A percentile compares a stretch with the other conserved stretches of the same genome.
Evolutionary conservation across 2,888 invertebrate genomes (phyloP).

Genomic region (Philereme vetulata): DNA sequence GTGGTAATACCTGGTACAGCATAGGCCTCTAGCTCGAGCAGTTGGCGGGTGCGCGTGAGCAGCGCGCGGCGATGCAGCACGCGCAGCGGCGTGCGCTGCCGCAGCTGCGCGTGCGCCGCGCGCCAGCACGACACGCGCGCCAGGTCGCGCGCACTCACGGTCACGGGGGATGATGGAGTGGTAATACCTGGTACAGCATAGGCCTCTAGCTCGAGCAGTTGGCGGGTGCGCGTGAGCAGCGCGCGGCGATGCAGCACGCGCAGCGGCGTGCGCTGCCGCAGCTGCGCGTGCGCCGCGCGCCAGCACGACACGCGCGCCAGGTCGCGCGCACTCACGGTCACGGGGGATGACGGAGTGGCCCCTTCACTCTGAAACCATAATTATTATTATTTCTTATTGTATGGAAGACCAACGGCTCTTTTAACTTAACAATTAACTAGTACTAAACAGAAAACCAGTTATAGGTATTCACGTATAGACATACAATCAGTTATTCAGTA

Average conservation of each 20-base stretch:
- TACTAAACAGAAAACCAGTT: too few species aligned
- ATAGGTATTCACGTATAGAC: too few species aligned
- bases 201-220: conserved; percentile 85
- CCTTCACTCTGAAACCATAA: neutral
- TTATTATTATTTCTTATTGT: too few species aligned
- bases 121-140: conserved; percentile 78
- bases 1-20: too few species aligned
- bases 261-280: conserved; percentile 93
- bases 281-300: conserved; percentile 18
- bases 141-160: too few species aligned
- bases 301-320: neutral
- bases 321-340: conserved; percentile 11
- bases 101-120: too few species aligned
- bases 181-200: conserved; percentile 69
- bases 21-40: too few species aligned
- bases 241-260: conserved; percentile 95
- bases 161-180: conserved; percentile 85
- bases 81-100: conserved; percentile 95
- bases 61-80: too few species aligned
- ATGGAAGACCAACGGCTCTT: too few species aligned
- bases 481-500: too few species aligned
- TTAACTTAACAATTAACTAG: too few species aligned
- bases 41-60: too few species aligned
- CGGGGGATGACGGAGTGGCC: neutral
- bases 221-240: conserved; percentile 86